These are phyloP conservation scores for Chaunax sp. DNA, from an alignment of 2,797 vertebrate species.

Conservation along the genomic window DNA sequence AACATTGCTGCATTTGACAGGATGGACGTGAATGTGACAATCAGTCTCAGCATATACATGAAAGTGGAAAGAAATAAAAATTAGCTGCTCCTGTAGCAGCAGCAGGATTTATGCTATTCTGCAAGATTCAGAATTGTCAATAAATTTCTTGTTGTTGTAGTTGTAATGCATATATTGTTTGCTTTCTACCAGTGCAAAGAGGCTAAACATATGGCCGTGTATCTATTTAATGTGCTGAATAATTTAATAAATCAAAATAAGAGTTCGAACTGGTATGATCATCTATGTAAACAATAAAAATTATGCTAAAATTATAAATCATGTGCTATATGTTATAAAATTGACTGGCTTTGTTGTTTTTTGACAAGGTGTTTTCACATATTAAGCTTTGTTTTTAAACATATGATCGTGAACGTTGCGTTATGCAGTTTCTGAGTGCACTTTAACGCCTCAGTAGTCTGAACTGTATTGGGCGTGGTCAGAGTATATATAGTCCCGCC, in stretches of 20 bases:
- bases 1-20: background rate
- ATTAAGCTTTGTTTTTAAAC: background rate
- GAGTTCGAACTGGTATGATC: background rate
- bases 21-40: background rate
- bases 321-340: background rate
- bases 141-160: background rate
- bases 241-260: background rate
- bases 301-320: too few relatives aligned
- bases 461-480: constrained; percentile 33
- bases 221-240: constrained; percentile 8
- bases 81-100: too few relatives aligned
- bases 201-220: background rate
- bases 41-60: background rate
- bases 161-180: background rate
- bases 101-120: too few relatives aligned
- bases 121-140: too few relatives aligned
- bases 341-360: background rate
- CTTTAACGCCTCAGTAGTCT: constrained; percentile 8
- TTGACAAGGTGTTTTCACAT: background rate
- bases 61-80: background rate
- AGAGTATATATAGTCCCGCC: constrained; percentile 12
- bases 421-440: background rate
- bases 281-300: background rate
- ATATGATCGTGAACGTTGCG: background rate
- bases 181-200: background rate